Evolutionary conservation across 2,888 invertebrate genomes (phyloP).

Genomic region (Pasiphila rectangulata): DNA sequence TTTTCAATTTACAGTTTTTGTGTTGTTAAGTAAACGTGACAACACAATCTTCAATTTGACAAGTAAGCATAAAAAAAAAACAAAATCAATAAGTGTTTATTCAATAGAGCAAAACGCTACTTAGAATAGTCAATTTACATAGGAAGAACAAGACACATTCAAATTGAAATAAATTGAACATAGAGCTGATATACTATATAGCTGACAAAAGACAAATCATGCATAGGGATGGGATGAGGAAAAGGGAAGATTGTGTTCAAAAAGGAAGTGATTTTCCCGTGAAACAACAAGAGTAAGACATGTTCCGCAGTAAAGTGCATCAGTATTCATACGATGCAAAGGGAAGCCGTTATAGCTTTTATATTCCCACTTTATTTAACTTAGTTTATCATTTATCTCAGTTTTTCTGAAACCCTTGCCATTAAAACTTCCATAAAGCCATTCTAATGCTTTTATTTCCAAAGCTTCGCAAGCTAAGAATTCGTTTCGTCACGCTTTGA

Average conservation of each 20-base stretch:
- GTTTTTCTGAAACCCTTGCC: constrained; percentile 16
- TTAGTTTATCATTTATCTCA: constrained; percentile 22
- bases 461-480: constrained; percentile 19
- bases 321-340: constrained; percentile 25
- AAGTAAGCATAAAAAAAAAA: too few relatives aligned
- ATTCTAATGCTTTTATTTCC: constrained; percentile 21
- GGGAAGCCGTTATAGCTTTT: constrained; percentile 17
- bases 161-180: too few relatives aligned
- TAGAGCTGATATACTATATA: constrained; percentile 53
- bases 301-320: constrained; percentile 36
- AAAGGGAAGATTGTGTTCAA: constrained; percentile 39
- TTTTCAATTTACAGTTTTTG: constrained; percentile 26
- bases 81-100: too few relatives aligned
- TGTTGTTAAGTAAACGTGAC: constrained; percentile 46
- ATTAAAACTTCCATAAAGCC: constrained; percentile 24
- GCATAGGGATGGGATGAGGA: too few relatives aligned
- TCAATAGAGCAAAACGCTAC: too few relatives aligned
- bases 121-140: too few relatives aligned
- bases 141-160: too few relatives aligned
- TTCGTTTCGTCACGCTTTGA: constrained; percentile 24
- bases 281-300: constrained; percentile 51
- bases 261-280: constrained; percentile 48
- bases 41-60: constrained; percentile 43
- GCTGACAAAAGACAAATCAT: constrained; percentile 66
- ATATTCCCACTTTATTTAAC: constrained; percentile 23